Evolutionary conservation across 2,113 vertebrate species (phyloP), one percentile per base, ranked within the genome.

Genomic region (Leiothrix lutea): DNA sequence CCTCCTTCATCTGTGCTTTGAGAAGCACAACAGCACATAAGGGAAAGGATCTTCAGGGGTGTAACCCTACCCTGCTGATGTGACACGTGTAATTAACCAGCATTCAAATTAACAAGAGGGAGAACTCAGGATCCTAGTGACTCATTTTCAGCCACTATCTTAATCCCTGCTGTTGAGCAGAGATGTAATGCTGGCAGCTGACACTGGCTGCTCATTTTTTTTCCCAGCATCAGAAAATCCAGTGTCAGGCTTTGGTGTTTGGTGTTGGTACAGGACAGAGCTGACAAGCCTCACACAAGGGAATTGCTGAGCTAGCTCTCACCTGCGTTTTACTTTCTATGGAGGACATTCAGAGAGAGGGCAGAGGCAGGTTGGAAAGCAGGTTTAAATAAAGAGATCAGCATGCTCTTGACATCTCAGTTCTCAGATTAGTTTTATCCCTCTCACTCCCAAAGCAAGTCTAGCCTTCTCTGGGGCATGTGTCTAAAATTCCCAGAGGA

Each of bases 81-180:
- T 80, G 74, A 71, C 14, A 28, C 40, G 9, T 51, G 62, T 89
- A 92, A 97, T 96, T 94, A 94, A 94, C 88, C 22, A 93, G 6
- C 11, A 94, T 61, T 82, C 71, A 95, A 97, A 93, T 65, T 82
- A 47, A 57, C 45, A 16, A 5, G 42, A 56, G 69, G 14, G 50
- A 66, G 38, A 93, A 38, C 64, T 84, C 15, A 4, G 29, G 77
- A 71, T 44, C 47, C 58, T 56, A 47, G 57, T 73, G 92, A 79
- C 66, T 94, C 60, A 24, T 93, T 92, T 96, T 29, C 35, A 88
- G 33, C 25, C 8, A 42, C 44, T 7, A 1, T 21, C 38, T 78
- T 56, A 80, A 77, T 50, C 47, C 25, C 7, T 60, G 38, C 18
- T 56, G 12, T 17, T 74, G 26, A 80, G 38, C 58, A 48, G 82